Percentiles rank a stretch among this genome's conserved stretches.
These are phyloP conservation scores for Onthophagus sagittarius DNA, from an alignment of 2,888 invertebrate genomes.

Conservation along the genomic window DNA sequence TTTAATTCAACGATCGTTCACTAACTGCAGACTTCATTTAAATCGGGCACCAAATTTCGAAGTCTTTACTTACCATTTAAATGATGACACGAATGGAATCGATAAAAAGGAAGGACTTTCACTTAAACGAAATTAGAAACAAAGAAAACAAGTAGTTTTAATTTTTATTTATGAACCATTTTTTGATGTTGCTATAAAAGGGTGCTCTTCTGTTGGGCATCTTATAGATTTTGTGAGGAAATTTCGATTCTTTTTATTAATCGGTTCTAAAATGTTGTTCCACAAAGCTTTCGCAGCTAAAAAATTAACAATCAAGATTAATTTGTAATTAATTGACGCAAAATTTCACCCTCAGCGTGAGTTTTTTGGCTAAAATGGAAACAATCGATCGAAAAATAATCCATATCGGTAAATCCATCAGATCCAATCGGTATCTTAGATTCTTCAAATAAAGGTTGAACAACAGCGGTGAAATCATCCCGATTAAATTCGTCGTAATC, in stretches of 20 bases:
- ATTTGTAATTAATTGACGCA: background rate
- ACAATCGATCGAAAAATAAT: slow-evolving; percentile 58
- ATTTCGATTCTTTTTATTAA: slow-evolving; percentile 34
- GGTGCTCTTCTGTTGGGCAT: slow-evolving; percentile 51
- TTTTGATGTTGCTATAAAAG: slow-evolving; percentile 48
- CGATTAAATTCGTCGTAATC: slow-evolving; percentile 47
- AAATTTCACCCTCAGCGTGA: slow-evolving; percentile 52
- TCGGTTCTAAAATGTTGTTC: slow-evolving; percentile 59
- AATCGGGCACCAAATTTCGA: background rate
- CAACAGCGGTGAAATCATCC: slow-evolving; percentile 58
- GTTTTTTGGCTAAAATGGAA: slow-evolving; percentile 62
- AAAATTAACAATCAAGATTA: slow-evolving; percentile 26
- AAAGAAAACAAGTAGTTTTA: background rate
- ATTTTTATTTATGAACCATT: slow-evolving; percentile 31
- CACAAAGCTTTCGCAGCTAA: slow-evolving; percentile 56
- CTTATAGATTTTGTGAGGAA: slow-evolving; percentile 35
- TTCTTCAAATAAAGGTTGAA: slow-evolving; percentile 52
- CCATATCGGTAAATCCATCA: slow-evolving; percentile 50
- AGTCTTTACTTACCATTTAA: background rate
- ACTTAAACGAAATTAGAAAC: background rate
- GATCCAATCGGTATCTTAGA: slow-evolving; percentile 45
- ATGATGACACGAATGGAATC: background rate
- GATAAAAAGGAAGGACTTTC: background rate
- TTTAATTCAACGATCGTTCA: background rate
- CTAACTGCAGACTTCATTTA: background rate